These are phyloP conservation scores for Ophion slaviceki DNA, from an alignment of 2,888 invertebrate genomes.

Conservation along the genomic window DNA sequence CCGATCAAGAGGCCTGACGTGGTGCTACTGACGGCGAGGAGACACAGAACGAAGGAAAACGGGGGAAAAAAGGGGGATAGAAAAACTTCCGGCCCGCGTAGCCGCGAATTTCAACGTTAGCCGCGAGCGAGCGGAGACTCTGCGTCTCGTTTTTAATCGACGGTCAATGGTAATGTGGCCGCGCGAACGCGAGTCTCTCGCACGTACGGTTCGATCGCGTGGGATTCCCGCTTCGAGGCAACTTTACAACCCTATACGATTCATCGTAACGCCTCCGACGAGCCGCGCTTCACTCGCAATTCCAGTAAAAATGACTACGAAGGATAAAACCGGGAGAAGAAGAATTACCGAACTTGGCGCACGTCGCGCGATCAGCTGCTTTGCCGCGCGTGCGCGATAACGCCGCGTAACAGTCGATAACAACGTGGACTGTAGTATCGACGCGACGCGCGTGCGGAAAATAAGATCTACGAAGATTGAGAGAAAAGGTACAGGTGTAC, in stretches of 20 bases:
- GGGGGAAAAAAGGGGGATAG: constrained; percentile 25
- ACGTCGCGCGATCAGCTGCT: constrained; percentile 44
- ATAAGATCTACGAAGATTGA: not conserved
- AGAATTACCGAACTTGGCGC: constrained; percentile 34
- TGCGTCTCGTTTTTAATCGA: not conserved
- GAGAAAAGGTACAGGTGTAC: not conserved
- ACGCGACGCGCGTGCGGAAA: not conserved
- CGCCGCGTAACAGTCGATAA: not conserved
- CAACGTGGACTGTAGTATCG: not conserved
- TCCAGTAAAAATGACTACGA: constrained; percentile 16
- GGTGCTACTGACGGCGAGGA: constrained; percentile 66
- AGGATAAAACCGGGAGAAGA: constrained; percentile 22
- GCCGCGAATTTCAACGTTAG: constrained; percentile 40
- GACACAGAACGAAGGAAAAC: constrained; percentile 3
- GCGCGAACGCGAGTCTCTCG: not conserved
- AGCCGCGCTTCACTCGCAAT: constrained; percentile 9
- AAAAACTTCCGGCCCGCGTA: constrained; percentile 70
- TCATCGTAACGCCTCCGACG: constrained; percentile 36
- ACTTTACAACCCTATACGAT: constrained; percentile 33
- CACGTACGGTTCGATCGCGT: constrained; percentile 3
- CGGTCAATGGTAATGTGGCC: not conserved
- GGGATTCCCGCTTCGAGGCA: constrained; percentile 9
- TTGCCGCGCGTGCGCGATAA: constrained; percentile 27
- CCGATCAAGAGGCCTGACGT: constrained; percentile 71
- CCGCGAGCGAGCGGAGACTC: not conserved